Conservation (phyloP, 1,140 invertebrate genomes). For the Pogonognathellus flavescens region DNA sequence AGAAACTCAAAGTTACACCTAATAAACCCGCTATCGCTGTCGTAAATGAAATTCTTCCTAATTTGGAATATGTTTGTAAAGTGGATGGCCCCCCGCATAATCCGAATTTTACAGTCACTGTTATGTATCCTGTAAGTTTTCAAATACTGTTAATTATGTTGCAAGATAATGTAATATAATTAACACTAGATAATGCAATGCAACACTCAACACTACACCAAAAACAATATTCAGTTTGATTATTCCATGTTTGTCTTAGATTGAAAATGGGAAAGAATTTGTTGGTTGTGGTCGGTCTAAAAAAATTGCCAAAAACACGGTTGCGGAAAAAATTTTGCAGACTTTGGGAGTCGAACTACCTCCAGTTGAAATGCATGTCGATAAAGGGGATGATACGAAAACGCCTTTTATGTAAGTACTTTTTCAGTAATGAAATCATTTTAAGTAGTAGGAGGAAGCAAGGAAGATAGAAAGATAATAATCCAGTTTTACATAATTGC, state of each 20-base stretch:
- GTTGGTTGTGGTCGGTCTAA: constrained; percentile 60
- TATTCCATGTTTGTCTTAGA: constrained; percentile 9
- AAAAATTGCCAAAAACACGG: constrained; percentile 62
- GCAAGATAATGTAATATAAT: too few species aligned
- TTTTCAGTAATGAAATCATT: too few species aligned
- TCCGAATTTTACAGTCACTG: constrained; percentile 58
- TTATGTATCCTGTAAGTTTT: constrained; percentile 53
- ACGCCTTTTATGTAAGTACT: neutral
- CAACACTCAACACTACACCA: too few species aligned
- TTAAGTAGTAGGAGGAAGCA: too few species aligned
- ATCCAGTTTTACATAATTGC: too few species aligned
- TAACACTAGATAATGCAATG: too few species aligned
- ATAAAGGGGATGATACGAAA: neutral
- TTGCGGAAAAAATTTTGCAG: constrained; percentile 56
- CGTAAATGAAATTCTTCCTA: constrained; percentile 61
- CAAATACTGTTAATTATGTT: neutral
- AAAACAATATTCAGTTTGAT: too few species aligned
- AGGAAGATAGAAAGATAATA: too few species aligned
- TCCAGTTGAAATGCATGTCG: neutral
- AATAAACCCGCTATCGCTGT: constrained; percentile 16
- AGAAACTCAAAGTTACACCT: constrained; percentile 11
- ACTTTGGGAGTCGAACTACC: constrained; percentile 51
- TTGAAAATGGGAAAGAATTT: constrained; percentile 49
- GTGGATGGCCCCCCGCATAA: constrained; percentile 46
- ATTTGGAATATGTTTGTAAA: constrained; percentile 52